These are phyloP conservation scores for Mactra quadrangularis DNA, from an alignment of 1,140 invertebrate genomes.

Conservation along the genomic window DNA sequence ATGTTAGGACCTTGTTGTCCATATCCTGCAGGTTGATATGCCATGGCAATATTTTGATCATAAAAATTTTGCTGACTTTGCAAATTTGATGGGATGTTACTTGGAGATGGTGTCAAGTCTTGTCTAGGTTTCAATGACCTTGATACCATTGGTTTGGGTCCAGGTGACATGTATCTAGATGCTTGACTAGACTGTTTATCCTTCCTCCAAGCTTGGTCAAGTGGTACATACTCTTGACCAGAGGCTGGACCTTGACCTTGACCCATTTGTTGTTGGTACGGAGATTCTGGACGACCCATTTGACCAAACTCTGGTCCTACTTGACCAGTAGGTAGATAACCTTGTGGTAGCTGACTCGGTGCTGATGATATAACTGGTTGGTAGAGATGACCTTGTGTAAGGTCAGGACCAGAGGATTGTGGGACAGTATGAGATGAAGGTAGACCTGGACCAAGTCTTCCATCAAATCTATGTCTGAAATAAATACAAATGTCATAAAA, in stretches of 20 bases:
- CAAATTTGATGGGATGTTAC: neutral
- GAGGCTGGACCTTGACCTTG: no score
- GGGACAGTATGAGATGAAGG: neutral
- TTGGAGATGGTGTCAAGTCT: slow-evolving; percentile 8
- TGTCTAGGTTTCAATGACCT: slow-evolving; percentile 30
- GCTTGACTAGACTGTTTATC: slow-evolving; percentile 20
- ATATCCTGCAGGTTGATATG: slow-evolving; percentile 5
- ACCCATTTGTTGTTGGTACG: slow-evolving; percentile 12
- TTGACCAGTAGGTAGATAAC: slow-evolving; percentile 5
- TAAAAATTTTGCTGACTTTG: slow-evolving; percentile 21
- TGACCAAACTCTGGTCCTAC: neutral
- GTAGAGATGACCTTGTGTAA: slow-evolving; percentile 58
- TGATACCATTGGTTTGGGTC: slow-evolving; percentile 10
- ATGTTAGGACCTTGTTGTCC: slow-evolving; percentile 4
- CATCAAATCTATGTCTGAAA: slow-evolving; percentile 47
- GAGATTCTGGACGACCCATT: neutral
- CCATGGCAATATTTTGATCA: slow-evolving; percentile 10
- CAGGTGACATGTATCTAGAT: neutral
- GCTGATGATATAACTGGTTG: slow-evolving; percentile 6
- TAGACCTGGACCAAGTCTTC: slow-evolving; percentile 40
- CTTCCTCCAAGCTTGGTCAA: slow-evolving; percentile 56
- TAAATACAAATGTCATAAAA: no score
- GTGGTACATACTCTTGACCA: slow-evolving; percentile 59
- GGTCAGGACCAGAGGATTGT: slow-evolving; percentile 39
- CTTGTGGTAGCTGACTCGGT: neutral